phyloP scores from a whole-genome alignment of 2,113 vertebrate species.

The Prochilodus magdalenae region DNA sequence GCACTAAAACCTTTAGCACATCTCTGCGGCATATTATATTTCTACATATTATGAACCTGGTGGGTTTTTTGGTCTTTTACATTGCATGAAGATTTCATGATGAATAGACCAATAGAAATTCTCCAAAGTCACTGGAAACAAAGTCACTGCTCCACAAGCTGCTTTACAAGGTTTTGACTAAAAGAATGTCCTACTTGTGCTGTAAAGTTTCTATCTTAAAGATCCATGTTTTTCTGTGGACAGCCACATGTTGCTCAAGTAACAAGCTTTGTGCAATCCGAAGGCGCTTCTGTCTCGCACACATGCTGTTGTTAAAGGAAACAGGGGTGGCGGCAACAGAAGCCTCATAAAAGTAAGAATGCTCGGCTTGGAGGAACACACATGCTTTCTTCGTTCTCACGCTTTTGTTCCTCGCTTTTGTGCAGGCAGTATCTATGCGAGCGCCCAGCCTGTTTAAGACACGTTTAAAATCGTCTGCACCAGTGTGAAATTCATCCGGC shows the following conservation, averaged over 20 bases:
- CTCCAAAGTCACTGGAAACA: too few relatives aligned
- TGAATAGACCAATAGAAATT: not conserved
- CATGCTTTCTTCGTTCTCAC: not conserved
- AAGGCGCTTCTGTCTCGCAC: conserved; percentile 43
- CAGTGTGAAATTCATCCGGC: conserved; percentile 5
- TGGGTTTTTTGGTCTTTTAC: too few relatives aligned
- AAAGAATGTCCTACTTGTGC: too few relatives aligned
- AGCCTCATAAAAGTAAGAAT: conserved; percentile 63
- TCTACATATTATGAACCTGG: too few relatives aligned
- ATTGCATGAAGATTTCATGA: too few relatives aligned
- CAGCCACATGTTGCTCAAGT: not conserved
- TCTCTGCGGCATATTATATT: too few relatives aligned
- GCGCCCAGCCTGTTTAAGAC: not conserved
- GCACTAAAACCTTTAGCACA: too few relatives aligned
- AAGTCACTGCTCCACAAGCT: too few relatives aligned
- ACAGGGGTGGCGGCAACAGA: conserved; percentile 52
- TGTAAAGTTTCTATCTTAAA: too few relatives aligned
- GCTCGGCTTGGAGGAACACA: conserved; percentile 51
- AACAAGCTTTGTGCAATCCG: conserved; percentile 46
- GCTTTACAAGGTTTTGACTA: too few relatives aligned
- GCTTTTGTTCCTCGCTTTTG: not conserved
- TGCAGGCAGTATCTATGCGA: not conserved
- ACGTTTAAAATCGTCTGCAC: conserved; percentile 14
- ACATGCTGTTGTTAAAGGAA: conserved; percentile 53
- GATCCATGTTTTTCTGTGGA: too few relatives aligned